Evolutionary conservation across 2,888 invertebrate species (phyloP).

Genomic region (Parnassius apollo): DNA sequence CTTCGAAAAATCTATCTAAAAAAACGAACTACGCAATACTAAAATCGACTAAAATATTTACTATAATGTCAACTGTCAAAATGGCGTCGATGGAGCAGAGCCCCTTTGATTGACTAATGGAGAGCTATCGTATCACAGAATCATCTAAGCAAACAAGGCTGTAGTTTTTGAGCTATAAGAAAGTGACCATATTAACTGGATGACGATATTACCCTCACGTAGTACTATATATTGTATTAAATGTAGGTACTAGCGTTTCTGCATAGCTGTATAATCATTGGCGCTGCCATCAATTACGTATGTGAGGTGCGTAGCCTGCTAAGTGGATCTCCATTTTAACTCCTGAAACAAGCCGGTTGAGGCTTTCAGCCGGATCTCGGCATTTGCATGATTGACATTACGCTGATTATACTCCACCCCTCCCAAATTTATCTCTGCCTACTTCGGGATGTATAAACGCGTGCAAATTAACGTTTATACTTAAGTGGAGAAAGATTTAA

Average conservation of each 20-base stretch:
- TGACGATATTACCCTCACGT: no score
- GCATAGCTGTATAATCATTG: slow-evolving; percentile 45
- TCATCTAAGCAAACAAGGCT: no score
- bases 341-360: slow-evolving; percentile 80
- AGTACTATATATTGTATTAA: not conserved
- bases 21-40: no score
- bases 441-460: slow-evolving; percentile 64
- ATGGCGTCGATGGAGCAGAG: no score
- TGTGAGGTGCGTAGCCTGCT: slow-evolving; percentile 76
- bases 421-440: slow-evolving; percentile 36
- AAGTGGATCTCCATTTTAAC: slow-evolving; percentile 82
- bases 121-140: no score
- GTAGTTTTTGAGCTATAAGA: no score
- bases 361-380: slow-evolving; percentile 79
- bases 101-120: no score
- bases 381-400: slow-evolving; percentile 81
- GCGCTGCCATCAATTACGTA: slow-evolving; percentile 69
- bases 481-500: slow-evolving; percentile 35
- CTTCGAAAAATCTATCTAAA: no score
- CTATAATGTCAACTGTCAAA: no score
- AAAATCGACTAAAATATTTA: no score
- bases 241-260: slow-evolving; percentile 6
- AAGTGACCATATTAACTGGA: no score
- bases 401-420: slow-evolving; percentile 66
- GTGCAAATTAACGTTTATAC: slow-evolving; percentile 70